Conservation (phyloP, 2,888 invertebrate species). For the Trachelus stipa region DNA sequence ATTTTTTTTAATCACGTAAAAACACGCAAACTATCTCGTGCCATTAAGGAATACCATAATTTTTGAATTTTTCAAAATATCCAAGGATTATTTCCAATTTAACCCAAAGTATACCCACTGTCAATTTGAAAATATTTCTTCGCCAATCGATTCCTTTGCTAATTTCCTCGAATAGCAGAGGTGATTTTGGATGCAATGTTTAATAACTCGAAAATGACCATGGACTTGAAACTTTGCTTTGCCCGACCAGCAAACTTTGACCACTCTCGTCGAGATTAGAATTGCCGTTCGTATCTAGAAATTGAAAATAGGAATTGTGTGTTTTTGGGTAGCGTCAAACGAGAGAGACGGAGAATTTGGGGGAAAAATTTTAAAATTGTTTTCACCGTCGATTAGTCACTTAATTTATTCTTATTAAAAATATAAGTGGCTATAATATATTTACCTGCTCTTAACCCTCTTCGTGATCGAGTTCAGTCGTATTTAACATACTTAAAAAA, state of each 20-base stretch:
- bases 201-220: not conserved
- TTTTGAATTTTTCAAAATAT: not conserved
- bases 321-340: not conserved
- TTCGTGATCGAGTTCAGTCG: not conserved
- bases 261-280: not conserved
- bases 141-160: not conserved
- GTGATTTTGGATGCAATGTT: not conserved
- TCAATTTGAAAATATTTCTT: not conserved
- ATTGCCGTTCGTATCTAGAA: not conserved
- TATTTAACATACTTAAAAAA: not conserved
- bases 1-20: not conserved
- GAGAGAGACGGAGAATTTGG: not conserved
- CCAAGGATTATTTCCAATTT: too few relatives aligned
- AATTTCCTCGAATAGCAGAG: too few relatives aligned
- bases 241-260: not conserved
- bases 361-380: accelerated
- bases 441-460: not conserved
- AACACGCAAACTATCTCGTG: not conserved
- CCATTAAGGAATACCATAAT: not conserved
- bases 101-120: not conserved
- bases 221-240: not conserved
- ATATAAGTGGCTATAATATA: not conserved
- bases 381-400: not conserved
- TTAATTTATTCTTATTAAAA: not conserved
- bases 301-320: not conserved